A percentile compares a stretch with the other conserved stretches of the same genome.
Conservation (phyloP, 2,888 invertebrate species). For the Gortyna flavago region DNA sequence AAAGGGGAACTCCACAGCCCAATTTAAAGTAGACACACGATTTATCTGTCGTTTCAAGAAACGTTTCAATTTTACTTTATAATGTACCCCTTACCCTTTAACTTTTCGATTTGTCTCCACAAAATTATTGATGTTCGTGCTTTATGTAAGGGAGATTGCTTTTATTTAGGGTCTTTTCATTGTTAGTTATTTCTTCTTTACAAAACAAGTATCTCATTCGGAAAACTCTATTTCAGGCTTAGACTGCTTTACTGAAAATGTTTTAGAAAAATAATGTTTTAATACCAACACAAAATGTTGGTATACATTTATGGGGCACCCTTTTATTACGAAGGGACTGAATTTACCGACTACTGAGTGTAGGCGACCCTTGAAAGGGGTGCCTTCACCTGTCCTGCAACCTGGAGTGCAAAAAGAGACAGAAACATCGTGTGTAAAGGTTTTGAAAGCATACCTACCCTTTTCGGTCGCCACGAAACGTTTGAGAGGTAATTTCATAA, state of each 20-base stretch:
- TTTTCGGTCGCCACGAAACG: constrained; percentile 83
- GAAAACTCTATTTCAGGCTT: neutral
- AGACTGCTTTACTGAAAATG: neutral
- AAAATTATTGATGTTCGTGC: constrained; percentile 63
- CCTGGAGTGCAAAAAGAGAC: constrained; percentile 65
- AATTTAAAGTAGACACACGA: constrained; percentile 65
- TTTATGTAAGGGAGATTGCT: constrained; percentile 50
- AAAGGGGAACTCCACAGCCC: constrained; percentile 49
- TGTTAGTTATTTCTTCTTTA: constrained; percentile 1
- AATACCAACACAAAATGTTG: constrained; percentile 28
- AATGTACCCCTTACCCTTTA: constrained; percentile 75
- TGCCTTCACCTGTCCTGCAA: constrained; percentile 68
- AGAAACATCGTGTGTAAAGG: constrained; percentile 75
- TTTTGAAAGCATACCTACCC: constrained; percentile 83
- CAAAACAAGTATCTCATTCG: neutral
- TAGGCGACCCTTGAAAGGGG: constrained; percentile 79
- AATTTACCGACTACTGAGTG: constrained; percentile 61
- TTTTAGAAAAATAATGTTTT: constrained; percentile 3
- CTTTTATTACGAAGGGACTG: constrained; percentile 61
- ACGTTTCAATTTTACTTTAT: constrained; percentile 77
- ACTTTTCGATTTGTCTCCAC: constrained; percentile 70
- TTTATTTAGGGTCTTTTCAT: constrained; percentile 20
- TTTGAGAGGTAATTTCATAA: constrained; percentile 88
- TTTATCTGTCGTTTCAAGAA: constrained; percentile 73
- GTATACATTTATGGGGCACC: constrained; percentile 47